phyloP scores from a whole-genome alignment of 2,888 invertebrate species.

The Hypercompe scribonia region DNA sequence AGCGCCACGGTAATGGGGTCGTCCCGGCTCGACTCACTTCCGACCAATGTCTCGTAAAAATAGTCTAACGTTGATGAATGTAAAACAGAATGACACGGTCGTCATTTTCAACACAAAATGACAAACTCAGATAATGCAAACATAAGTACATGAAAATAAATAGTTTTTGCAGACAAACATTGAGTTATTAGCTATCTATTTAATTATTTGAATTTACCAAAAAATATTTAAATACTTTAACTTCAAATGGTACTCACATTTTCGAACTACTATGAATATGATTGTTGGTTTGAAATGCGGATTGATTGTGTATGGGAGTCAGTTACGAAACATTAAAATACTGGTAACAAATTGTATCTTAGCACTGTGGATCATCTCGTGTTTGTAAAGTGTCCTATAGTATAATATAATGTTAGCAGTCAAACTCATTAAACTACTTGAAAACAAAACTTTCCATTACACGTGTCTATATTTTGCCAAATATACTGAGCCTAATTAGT shows the following conservation, averaged over 20 bases:
- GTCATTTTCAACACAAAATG: conserved; percentile 6
- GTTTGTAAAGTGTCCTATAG: too few relatives aligned
- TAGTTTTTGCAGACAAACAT: not conserved
- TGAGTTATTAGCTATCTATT: too few relatives aligned
- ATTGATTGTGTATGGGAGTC: too few relatives aligned
- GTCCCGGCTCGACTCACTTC: conserved; percentile 61
- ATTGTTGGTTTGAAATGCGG: too few relatives aligned
- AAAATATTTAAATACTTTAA: too few relatives aligned
- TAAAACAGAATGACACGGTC: conserved; percentile 24
- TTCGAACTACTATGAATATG: too few relatives aligned
- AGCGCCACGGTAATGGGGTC: conserved; percentile 71
- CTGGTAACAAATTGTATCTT: too few relatives aligned
- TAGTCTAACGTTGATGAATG: conserved; percentile 50
- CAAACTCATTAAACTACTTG: not conserved
- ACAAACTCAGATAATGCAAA: not conserved
- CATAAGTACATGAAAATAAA: not conserved
- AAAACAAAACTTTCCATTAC: not conserved
- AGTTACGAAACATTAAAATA: too few relatives aligned
- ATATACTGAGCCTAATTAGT: not conserved
- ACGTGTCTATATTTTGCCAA: not conserved
- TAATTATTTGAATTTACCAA: too few relatives aligned
- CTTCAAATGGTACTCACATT: too few relatives aligned
- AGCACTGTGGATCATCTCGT: too few relatives aligned
- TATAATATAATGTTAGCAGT: not conserved
- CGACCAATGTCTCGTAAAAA: conserved; percentile 66